phyloP scores from a whole-genome alignment of 2,797 vertebrate genomes.

The Oceanodroma leucorhoa region DNA sequence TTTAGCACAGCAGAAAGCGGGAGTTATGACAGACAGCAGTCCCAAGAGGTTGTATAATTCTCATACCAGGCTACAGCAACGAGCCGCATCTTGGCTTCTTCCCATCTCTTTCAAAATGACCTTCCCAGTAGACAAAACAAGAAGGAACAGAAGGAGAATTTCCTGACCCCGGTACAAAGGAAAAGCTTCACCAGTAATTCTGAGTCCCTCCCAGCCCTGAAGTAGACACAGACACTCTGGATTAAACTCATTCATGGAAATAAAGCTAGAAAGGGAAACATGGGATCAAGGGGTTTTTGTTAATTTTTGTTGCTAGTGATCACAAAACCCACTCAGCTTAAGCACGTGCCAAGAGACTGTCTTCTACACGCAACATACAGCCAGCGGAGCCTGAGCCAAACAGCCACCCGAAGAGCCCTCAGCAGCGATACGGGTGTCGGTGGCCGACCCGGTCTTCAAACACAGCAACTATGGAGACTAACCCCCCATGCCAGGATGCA shows the following conservation, averaged over 20 bases:
- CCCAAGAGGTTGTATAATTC: neutral
- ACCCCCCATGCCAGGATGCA: neutral
- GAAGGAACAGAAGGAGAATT: neutral
- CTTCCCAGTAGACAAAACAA: neutral
- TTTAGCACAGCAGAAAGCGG: neutral
- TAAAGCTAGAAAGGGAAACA: rapidly evolving
- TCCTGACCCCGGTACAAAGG: neutral
- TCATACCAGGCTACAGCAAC: neutral
- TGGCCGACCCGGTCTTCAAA: rapidly evolving
- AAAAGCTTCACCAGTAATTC: neutral
- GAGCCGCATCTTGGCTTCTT: neutral
- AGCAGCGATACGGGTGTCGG: rapidly evolving
- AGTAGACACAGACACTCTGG: rapidly evolving
- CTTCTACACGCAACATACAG: rapidly evolving
- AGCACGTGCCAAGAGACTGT: rapidly evolving
- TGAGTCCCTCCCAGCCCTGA: rapidly evolving
- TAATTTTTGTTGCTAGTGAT: neutral
- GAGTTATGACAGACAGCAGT: neutral
- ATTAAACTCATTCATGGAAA: neutral
- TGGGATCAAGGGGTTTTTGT: neutral
- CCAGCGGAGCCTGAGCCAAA: neutral
- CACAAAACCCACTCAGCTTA: neutral
- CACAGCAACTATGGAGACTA: rapidly evolving
- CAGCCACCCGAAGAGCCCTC: neutral
- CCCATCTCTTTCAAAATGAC: slow-evolving; percentile 7